phyloP scores from a whole-genome alignment of 2,113 vertebrate species.

The Formicarius rufipectus region DNA sequence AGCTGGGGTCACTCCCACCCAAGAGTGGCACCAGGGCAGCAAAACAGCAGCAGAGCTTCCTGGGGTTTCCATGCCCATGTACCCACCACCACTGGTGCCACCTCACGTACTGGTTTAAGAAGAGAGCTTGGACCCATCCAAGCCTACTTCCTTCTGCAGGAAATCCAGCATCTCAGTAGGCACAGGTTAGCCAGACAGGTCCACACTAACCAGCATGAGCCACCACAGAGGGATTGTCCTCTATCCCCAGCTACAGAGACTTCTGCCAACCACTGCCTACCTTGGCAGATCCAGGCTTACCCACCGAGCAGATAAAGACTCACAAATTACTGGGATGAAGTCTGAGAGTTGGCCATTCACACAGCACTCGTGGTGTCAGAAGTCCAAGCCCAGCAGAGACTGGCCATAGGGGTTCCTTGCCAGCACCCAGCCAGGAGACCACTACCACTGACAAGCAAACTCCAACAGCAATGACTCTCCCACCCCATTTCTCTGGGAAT shows the following conservation, averaged over 20 bases:
- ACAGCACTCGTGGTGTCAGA: rapidly evolving
- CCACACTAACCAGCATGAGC: not conserved
- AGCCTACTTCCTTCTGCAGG: not conserved
- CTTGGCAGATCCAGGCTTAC: not conserved
- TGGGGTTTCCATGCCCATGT: not conserved
- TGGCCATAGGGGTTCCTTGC: rapidly evolving
- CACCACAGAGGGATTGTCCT: not conserved
- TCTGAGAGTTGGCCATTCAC: not conserved
- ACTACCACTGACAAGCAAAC: rapidly evolving
- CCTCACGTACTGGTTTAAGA: not conserved
- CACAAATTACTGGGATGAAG: not conserved
- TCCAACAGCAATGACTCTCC: rapidly evolving
- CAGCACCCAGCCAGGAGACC: not conserved
- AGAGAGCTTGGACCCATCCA: not conserved
- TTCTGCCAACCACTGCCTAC: not conserved
- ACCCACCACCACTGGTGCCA: too few relatives aligned
- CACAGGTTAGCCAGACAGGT: not conserved
- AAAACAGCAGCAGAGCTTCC: not conserved
- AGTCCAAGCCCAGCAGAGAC: not conserved
- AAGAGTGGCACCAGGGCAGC: not conserved
- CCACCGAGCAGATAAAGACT: not conserved
- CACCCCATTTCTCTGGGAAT: not conserved
- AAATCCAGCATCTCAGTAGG: not conserved
- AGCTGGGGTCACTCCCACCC: not conserved
- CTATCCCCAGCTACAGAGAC: not conserved